These are phyloP conservation scores for Luehdorfia chinensis DNA, from an alignment of 1,140 invertebrate genomes.

Conservation along the genomic window DNA sequence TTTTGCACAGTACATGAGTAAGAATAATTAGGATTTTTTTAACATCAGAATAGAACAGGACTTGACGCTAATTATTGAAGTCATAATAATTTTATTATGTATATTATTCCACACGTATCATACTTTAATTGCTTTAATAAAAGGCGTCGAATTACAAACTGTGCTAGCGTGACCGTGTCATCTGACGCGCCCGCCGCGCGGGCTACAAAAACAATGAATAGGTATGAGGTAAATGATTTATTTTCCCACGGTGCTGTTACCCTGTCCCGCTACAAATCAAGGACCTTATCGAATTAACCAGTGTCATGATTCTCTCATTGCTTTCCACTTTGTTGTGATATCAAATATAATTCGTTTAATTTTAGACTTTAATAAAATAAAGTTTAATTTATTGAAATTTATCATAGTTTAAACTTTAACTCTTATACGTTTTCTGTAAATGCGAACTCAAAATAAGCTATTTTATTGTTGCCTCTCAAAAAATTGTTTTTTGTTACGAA, in stretches of 20 bases:
- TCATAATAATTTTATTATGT: too few species aligned
- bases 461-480: too few species aligned
- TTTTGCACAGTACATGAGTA: too few species aligned
- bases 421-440: too few species aligned
- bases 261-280: constrained; percentile 27
- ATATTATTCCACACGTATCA: too few species aligned
- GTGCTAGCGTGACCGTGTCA: constrained; percentile 47
- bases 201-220: constrained; percentile 38
- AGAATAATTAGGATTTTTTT: too few species aligned
- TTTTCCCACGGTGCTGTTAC: constrained; percentile 52
- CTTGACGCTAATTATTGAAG: too few species aligned
- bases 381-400: background rate
- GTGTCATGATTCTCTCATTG: constrained; percentile 20
- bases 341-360: background rate
- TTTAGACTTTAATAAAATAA: background rate
- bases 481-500: too few species aligned
- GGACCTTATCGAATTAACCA: constrained; percentile 27
- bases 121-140: too few species aligned
- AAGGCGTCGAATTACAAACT: background rate
- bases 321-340: constrained; percentile 3
- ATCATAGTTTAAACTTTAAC: too few species aligned
- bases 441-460: too few species aligned
- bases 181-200: constrained; percentile 27
- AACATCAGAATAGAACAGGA: too few species aligned
- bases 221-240: constrained; percentile 27